phyloP scores from a whole-genome alignment of 1,140 invertebrate genomes.

The Apis florea region DNA sequence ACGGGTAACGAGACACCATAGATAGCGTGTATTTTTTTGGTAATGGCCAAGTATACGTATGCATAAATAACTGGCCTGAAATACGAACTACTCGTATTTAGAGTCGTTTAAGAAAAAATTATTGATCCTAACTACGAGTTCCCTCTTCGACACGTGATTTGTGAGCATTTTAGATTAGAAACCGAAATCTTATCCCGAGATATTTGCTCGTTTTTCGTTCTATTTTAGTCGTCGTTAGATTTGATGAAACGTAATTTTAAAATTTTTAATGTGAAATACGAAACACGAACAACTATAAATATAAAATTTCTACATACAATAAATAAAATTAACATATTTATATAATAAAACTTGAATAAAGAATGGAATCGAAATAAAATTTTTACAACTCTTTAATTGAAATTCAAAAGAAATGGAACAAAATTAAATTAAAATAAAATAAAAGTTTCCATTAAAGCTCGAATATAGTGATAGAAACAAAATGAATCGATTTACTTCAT shows the following conservation, averaged over 20 bases:
- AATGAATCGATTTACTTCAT: no score
- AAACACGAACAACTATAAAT: neutral
- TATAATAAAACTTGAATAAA: no score
- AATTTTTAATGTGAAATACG: no score
- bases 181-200: no score
- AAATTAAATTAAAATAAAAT: no score
- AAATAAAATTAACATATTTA: no score
- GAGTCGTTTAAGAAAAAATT: neutral
- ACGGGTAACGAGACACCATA: conserved; percentile 7
- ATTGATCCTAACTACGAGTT: neutral
- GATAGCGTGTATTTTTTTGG: conserved; percentile 6
- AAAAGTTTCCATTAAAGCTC: no score
- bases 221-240: no score
- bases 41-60: conserved; percentile 6
- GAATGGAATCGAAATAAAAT: neutral
- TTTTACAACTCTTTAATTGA: neutral
- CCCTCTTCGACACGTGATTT: neutral
- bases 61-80: conserved; percentile 40
- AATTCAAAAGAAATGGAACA: neutral
- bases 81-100: neutral
- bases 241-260: no score
- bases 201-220: no score
- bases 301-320: neutral
- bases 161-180: no score
- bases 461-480: no score